Evolutionary conservation across 2,113 vertebrate species (phyloP).

Genomic region (Antechinus flavipes): DNA sequence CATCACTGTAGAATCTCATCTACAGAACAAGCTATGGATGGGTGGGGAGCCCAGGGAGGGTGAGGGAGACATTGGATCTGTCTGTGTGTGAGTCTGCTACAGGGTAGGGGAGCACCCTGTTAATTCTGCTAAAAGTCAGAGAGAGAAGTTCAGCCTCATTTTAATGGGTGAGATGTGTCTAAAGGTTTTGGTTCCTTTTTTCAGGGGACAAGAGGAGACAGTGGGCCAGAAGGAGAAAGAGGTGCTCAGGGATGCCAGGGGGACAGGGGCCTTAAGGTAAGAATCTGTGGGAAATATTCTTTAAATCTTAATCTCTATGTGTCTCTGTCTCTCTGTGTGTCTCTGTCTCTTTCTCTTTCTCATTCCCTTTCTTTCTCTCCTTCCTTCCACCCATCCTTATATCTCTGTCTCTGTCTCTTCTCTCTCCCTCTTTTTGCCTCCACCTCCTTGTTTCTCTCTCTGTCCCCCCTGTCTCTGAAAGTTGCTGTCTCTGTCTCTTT

Average conservation of each 20-base stretch:
- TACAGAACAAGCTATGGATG: background rate
- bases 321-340: background rate
- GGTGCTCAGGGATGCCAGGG: slow-evolving; percentile 65
- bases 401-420: background rate
- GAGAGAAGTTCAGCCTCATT: background rate
- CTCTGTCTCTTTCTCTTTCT: background rate
- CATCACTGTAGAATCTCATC: background rate
- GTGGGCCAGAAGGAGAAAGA: slow-evolving; percentile 53
- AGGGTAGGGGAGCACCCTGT: background rate
- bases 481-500: background rate
- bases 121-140: background rate
- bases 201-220: slow-evolving; percentile 72
- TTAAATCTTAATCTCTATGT: background rate
- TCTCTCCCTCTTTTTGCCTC: background rate
- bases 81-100: background rate
- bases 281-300: background rate
- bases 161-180: background rate
- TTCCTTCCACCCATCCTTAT: background rate
- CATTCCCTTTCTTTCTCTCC: too few relatives aligned
- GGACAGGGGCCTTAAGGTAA: slow-evolving; percentile 62
- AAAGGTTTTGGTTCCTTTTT: slow-evolving; percentile 34
- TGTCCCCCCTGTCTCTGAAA: background rate
- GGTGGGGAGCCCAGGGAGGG: background rate
- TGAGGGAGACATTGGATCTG: background rate
- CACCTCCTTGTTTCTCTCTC: too few relatives aligned